Percentiles rank a stretch among this genome's conserved stretches.
Evolutionary conservation across 2,888 invertebrate genomes (phyloP).

Genomic region (Idaea biselata): DNA sequence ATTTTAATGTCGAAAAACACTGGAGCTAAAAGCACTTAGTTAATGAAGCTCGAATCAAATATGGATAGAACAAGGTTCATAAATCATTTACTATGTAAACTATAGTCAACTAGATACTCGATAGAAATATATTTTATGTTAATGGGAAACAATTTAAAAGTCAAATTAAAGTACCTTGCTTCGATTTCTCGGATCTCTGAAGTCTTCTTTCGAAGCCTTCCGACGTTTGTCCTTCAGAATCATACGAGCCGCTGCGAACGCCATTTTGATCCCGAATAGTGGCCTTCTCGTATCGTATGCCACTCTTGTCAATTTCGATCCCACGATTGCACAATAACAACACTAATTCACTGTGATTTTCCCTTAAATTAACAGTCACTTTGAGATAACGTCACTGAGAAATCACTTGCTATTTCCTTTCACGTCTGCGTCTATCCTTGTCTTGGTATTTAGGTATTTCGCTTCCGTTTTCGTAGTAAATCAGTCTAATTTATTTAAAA

Average conservation of each 20-base stretch:
- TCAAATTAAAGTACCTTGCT: slow-evolving; percentile 85
- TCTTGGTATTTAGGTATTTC: not conserved
- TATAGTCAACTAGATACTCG: too few species aligned
- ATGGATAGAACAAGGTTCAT: too few species aligned
- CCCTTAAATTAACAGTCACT: slow-evolving; percentile 19
- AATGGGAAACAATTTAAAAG: slow-evolving; percentile 7
- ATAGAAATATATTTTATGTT: not conserved
- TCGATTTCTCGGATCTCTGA: slow-evolving; percentile 85
- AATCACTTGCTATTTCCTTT: slow-evolving; percentile 9
- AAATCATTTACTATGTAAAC: too few species aligned
- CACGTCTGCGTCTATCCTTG: not conserved
- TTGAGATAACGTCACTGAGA: slow-evolving; percentile 11
- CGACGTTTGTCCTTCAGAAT: slow-evolving; percentile 90
- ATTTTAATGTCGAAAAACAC: too few species aligned
- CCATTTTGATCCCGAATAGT: slow-evolving; percentile 79
- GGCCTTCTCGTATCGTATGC: slow-evolving; percentile 33
- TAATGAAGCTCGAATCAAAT: too few species aligned
- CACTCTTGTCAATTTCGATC: slow-evolving; percentile 33
- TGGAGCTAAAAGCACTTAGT: too few species aligned
- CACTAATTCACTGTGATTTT: slow-evolving; percentile 13
- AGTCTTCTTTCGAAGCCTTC: slow-evolving; percentile 90
- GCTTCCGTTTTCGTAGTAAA: slow-evolving; percentile 14
- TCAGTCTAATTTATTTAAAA: slow-evolving; percentile 34
- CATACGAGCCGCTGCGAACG: slow-evolving; percentile 92
- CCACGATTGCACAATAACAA: slow-evolving; percentile 5